Evolutionary conservation across 2,888 invertebrate genomes (phyloP).

Genomic region (Cosmia pyralina): DNA sequence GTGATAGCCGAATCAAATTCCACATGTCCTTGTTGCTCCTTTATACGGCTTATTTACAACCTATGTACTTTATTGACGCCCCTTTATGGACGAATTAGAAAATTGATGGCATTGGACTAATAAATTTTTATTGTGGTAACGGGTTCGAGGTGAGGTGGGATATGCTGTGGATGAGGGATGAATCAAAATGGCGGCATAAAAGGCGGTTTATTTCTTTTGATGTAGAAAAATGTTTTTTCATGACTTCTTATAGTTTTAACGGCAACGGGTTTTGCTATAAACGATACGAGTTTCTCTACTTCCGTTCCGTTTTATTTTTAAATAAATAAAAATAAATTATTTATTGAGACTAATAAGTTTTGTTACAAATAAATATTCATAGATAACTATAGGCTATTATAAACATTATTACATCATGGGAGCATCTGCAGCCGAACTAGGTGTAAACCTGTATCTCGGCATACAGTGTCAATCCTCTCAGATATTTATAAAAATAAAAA

Average conservation of each 20-base stretch:
- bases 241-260: not conserved
- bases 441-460: no score
- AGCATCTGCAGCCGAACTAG: no score
- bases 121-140: conserved; percentile 50
- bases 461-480: no score
- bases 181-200: conserved; percentile 12
- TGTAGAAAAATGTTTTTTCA: not conserved
- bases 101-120: conserved; percentile 53
- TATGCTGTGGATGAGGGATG: not conserved
- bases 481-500: no score
- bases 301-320: no score
- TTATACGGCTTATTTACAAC: conserved; percentile 65
- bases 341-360: no score
- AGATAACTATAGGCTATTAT: no score
- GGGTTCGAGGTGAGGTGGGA: conserved; percentile 5
- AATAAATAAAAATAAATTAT: no score
- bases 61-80: conserved; percentile 55
- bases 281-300: not conserved
- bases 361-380: no score
- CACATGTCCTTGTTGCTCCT: conserved; percentile 72
- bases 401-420: no score
- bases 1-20: conserved; percentile 77
- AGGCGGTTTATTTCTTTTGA: not conserved
- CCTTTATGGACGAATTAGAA: conserved; percentile 61
- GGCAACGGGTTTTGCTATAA: not conserved